phyloP scores from a whole-genome alignment of 1,140 invertebrate genomes.

The Mamestra configurata region DNA sequence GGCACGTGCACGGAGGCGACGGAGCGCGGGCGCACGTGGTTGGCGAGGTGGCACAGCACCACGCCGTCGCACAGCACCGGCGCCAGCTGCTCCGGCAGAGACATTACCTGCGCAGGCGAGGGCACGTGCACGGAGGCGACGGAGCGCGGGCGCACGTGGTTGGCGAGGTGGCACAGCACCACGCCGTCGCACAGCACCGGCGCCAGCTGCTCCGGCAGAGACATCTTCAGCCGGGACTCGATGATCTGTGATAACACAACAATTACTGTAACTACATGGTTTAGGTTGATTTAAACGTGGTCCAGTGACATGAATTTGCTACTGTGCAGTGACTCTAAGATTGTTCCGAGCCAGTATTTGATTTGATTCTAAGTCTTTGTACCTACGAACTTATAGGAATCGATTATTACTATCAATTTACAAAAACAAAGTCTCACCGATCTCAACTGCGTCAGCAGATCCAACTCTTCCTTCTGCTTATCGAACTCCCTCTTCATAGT shows the following conservation, averaged over 20 bases:
- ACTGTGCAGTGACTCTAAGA: too few relatives aligned
- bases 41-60: too few relatives aligned
- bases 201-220: conserved; percentile 95
- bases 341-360: too few relatives aligned
- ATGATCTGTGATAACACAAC: conserved; percentile 91
- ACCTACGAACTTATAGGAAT: too few relatives aligned
- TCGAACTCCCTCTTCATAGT: conserved; percentile 97
- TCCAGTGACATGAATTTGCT: too few relatives aligned
- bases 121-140: conserved; percentile 98
- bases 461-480: conserved; percentile 95
- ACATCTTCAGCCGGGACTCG: conserved; percentile 96
- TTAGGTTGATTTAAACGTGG: too few relatives aligned
- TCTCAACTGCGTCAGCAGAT: conserved; percentile 94
- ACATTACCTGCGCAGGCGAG: conserved; percentile 96
- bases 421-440: conserved; percentile 89
- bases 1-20: too few relatives aligned
- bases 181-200: conserved; percentile 96
- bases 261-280: background rate
- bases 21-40: too few relatives aligned
- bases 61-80: too few relatives aligned
- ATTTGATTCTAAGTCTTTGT: too few relatives aligned
- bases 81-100: too few relatives aligned
- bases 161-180: conserved; percentile 97
- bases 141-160: conserved; percentile 95
- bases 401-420: too few relatives aligned